These are phyloP conservation scores for Thyatira batis DNA, from an alignment of 2,888 invertebrate species.

Conservation along the genomic window DNA sequence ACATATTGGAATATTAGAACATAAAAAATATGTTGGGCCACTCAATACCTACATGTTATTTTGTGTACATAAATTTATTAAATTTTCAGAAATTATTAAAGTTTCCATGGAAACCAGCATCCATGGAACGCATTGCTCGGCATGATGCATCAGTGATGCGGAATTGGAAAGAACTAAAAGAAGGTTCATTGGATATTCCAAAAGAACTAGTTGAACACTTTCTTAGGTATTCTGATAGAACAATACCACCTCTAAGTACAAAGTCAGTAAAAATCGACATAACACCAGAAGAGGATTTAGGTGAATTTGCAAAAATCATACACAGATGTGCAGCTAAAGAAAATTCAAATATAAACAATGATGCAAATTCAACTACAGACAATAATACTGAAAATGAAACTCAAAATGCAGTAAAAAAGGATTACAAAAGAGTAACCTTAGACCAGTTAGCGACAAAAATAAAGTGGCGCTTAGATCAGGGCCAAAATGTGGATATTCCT, in stretches of 20 bases:
- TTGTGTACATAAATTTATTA: neutral
- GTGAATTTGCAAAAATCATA: constrained; percentile 78
- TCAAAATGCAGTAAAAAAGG: constrained; percentile 27
- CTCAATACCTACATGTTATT: neutral
- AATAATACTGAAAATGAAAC: neutral
- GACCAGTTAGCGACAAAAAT: constrained; percentile 62
- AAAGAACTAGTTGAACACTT: constrained; percentile 82
- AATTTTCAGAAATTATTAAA: constrained; percentile 84
- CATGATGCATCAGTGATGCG: constrained; percentile 86
- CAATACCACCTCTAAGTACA: constrained; percentile 67
- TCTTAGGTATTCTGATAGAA: constrained; percentile 84
- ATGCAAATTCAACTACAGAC: neutral
- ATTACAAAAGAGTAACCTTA: constrained; percentile 56
- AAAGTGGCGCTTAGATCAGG: constrained; percentile 56
- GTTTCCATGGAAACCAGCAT: constrained; percentile 84
- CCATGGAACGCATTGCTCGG: constrained; percentile 78
- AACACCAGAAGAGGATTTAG: constrained; percentile 51
- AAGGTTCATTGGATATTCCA: constrained; percentile 77
- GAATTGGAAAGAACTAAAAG: constrained; percentile 87
- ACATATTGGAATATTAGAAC: neutral
- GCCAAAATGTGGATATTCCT: constrained; percentile 50
- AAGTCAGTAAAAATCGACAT: constrained; percentile 62
- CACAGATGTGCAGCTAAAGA: constrained; percentile 59
- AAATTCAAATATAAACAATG: constrained; percentile 8
- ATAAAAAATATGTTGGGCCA: neutral